phyloP scores from a whole-genome alignment of 2,797 vertebrate genomes.

The Sternotherus odoratus region DNA sequence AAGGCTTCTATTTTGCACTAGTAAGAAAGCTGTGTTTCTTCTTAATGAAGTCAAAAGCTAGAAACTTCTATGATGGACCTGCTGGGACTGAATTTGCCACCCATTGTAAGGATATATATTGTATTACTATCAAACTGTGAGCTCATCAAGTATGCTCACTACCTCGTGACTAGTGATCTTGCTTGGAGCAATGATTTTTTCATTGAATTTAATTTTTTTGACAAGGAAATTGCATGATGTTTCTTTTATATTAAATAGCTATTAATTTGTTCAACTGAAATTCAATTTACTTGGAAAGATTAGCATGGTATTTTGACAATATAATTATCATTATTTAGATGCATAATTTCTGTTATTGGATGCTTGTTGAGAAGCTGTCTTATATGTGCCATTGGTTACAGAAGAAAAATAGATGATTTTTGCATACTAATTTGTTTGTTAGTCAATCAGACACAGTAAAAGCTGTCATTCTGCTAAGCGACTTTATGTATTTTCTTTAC shows the following conservation, averaged over 20 bases:
- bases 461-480: not conserved
- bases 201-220: not conserved
- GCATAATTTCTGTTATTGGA: not conserved
- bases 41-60: not conserved
- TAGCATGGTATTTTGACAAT: slow-evolving; percentile 4
- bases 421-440: not conserved
- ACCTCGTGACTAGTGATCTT: not conserved
- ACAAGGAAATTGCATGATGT: not conserved
- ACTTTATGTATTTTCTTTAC: not conserved
- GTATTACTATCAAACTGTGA: not conserved
- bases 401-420: not conserved
- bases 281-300: not conserved
- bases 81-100: not conserved
- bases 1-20: not conserved
- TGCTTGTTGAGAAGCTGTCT: not conserved
- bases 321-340: not conserved
- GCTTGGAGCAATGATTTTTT: not conserved
- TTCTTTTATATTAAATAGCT: not conserved
- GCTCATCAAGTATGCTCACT: not conserved
- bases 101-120: not conserved
- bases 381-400: not conserved
- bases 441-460: not conserved
- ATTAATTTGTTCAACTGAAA: not conserved
- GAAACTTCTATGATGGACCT: not conserved
- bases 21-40: not conserved